Base-by-base conservation (phyloP, 2,113 vertebrate genomes). In the Phrynosoma blainvillii region DNA sequence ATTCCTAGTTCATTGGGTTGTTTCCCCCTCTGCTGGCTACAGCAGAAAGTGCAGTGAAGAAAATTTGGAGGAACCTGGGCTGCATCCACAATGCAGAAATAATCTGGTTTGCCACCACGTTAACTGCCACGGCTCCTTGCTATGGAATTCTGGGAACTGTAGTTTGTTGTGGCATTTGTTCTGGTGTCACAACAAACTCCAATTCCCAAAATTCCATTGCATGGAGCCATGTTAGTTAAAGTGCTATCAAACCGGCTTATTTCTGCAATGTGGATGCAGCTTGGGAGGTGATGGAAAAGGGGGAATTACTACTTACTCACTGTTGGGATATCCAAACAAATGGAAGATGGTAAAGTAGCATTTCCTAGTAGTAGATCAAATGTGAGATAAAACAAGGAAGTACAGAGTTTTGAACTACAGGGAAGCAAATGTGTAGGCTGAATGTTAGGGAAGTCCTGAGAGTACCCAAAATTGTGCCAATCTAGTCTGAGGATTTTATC, bases 21-120 rank as follows among this genome's bases (percentile, higher is more conserved):
- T 59, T 87, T 81, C 78, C 8, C 52, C 52, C 54, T 80, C n/a
- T 87, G 78, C 78, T 71, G 77, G 76, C 47, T 70, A 27, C 42
- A 59, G 66, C 47, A 87, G 85, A 54, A 87, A 87, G 52, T 81
- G 70, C 78, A 21, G 36, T 81, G 25, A 59, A 42, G 82, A 74
- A 87, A 71, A 13, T 12, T 5, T 4, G 47, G 42, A 73, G 25
- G 52, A 79, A 79, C 20, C 47, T 47, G 47, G 47, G 47, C 1
- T 47, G 5, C 47, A 47, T 47, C 7, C 4, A 47, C 47, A 47
- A 5, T 47, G 47, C 47, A 6, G 47, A 47, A 47, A 47, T 47
- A 47, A 47, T 47, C 47, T 7, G 47, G 47, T 47, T 47, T 47
- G 47, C 5, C 47, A 47, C 47, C 47, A 47, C 4, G 5, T 47